phyloP scores from a whole-genome alignment of 2,888 invertebrate species.

The Orchesella flavescens region DNA sequence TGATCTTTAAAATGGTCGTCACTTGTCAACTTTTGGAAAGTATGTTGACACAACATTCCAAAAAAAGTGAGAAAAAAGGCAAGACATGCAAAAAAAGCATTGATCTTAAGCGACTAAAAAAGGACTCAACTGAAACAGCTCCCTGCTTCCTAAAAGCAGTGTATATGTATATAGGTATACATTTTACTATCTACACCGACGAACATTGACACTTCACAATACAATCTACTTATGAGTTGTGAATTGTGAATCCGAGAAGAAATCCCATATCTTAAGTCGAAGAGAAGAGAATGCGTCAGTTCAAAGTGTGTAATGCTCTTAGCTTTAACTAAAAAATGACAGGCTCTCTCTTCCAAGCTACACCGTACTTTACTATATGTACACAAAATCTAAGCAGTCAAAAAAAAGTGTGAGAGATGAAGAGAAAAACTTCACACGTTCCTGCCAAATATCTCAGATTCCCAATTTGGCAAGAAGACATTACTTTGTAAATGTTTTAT shows the following conservation, averaged over 20 bases:
- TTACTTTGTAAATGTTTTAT: too few species aligned
- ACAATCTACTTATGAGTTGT: neutral
- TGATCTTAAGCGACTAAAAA: constrained; percentile 34
- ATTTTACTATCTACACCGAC: too few species aligned
- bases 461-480: too few species aligned
- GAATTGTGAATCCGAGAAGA: constrained; percentile 15
- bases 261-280: neutral
- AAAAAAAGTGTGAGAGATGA: too few species aligned
- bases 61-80: neutral
- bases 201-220: too few species aligned
- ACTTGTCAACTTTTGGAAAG: constrained; percentile 43
- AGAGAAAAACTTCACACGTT: too few species aligned
- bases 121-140: neutral
- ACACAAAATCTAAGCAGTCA: too few species aligned
- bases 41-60: constrained; percentile 35
- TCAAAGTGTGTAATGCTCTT: constrained; percentile 6
- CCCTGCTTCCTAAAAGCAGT: neutral
- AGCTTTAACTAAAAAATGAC: constrained; percentile 8
- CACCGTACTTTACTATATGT: neutral
- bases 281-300: neutral
- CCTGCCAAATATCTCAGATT: too few species aligned
- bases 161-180: too few species aligned
- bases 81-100: constrained; percentile 5
- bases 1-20: constrained; percentile 47
- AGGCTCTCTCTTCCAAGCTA: neutral